phyloP scores from a whole-genome alignment of 2,113 vertebrate genomes.

The Tamias sibiricus region DNA sequence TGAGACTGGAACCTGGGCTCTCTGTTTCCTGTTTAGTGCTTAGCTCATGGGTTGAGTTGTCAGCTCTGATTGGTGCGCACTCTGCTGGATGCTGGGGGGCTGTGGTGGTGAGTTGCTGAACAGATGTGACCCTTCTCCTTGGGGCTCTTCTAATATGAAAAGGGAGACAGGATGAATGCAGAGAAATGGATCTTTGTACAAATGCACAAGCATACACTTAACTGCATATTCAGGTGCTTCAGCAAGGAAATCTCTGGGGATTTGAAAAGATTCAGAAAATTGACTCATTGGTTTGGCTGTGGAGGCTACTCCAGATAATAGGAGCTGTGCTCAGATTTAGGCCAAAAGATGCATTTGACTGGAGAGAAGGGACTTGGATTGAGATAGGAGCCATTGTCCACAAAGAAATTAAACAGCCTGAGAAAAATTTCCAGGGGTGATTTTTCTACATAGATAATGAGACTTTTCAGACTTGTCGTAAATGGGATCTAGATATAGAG shows the following conservation, averaged over 20 bases:
- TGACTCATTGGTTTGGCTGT: neutral
- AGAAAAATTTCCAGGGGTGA: neutral
- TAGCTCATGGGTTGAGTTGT: neutral
- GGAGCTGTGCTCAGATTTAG: neutral
- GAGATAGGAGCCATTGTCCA: neutral
- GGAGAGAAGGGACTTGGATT: constrained; percentile 23
- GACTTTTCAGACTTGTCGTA: neutral
- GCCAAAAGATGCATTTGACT: constrained; percentile 52
- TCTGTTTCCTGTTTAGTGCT: neutral
- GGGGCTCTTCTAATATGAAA: neutral
- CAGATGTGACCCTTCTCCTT: neutral
- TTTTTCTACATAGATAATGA: neutral
- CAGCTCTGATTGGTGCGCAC: fast-evolving
- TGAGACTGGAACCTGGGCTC: neutral
- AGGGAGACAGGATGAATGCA: neutral
- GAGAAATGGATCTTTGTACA: neutral
- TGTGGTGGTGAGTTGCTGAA: neutral
- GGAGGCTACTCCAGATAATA: neutral
- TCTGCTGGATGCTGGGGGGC: neutral
- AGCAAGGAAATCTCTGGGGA: constrained; percentile 38
- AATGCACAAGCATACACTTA: neutral
- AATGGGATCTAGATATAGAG: neutral
- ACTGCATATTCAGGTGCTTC: constrained; percentile 35
- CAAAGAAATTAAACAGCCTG: constrained; percentile 5
- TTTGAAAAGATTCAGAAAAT: constrained; percentile 44